Evolutionary conservation across 2,888 invertebrate genomes (phyloP).

Genomic region (Trichacis sp.): DNA sequence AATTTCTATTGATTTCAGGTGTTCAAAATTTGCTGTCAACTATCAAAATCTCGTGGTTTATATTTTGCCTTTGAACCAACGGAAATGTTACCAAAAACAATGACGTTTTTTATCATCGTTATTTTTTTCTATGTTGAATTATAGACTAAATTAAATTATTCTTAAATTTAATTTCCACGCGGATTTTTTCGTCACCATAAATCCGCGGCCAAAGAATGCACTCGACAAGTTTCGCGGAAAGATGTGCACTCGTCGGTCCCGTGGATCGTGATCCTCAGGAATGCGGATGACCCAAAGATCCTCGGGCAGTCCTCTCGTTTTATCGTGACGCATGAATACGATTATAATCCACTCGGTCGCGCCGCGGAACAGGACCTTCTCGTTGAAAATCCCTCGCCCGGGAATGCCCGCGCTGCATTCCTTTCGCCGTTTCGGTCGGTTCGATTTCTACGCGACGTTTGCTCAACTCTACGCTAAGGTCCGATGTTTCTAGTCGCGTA

Average conservation of each 20-base stretch:
- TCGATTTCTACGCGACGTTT: slow-evolving; percentile 1
- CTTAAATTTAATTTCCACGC: too few relatives aligned
- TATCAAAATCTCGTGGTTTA: too few relatives aligned
- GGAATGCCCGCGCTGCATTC: neutral
- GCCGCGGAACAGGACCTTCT: slow-evolving; percentile 1
- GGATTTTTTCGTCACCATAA: too few relatives aligned
- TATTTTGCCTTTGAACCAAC: too few relatives aligned
- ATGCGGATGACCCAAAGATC: neutral
- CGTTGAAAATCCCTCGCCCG: neutral
- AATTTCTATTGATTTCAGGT: too few relatives aligned
- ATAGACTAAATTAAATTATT: too few relatives aligned
- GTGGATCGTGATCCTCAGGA: neutral
- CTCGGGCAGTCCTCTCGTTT: neutral
- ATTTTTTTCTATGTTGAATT: too few relatives aligned
- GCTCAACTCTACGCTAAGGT: neutral
- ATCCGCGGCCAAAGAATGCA: too few relatives aligned
- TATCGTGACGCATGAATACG: slow-evolving; percentile 5
- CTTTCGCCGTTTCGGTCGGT: neutral
- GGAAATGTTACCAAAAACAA: too few relatives aligned
- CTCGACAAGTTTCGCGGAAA: neutral
- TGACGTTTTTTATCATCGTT: too few relatives aligned
- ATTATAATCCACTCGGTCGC: slow-evolving; percentile 9
- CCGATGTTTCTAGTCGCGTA: too few relatives aligned
- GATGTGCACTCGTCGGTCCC: neutral
- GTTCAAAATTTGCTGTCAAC: too few relatives aligned